Base-by-base conservation (phyloP, 1,140 invertebrate species). In the Drosophila tropicalis region DNA sequence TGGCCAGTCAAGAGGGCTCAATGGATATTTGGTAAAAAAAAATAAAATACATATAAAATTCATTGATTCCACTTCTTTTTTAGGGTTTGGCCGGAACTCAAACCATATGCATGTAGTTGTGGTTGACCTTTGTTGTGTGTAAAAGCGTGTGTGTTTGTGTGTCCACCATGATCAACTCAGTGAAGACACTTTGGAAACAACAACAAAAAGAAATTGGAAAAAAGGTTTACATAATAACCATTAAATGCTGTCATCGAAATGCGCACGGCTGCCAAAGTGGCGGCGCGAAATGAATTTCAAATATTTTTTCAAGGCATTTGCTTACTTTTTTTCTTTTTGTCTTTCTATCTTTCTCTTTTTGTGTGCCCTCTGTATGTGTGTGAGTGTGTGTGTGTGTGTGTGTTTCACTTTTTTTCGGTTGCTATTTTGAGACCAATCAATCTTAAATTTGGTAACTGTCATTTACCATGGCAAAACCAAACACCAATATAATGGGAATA, bases 241-340 rank as follows among this genome's bases (percentile, higher is more conserved):
- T 83, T 83, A 83, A 83, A 83, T 83, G 80, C 80, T 84, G 81
- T 84, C 81, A 83, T 83, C 80, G 76, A 83, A 84, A 83, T 79
- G 71, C 76, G 75, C 78, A 71, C 62, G 70, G 73, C 74, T 70
- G 67, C 69, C 76, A 79, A 58, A 79, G 69, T 36, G 63, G 62
- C 69, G 81, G 76, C 61, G 68, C 81, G 81, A 83, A 83, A 76
- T 83, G 81, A 83, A 83, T 83, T 83, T 84, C 81, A 83, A 83
- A 83, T 83, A 83, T 83, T 84, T 84, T 69, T 69, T 70, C 67
- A 83, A 79, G 70, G 62, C 61, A 80, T 80, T 80, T 79, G 66
- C 62, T 70, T 79, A 57, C 17, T 57, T 34, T 32, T 32, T 25
- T 60, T 34, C n/a, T 60, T 34, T 66, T 66, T 56, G 51, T 17